Percentiles rank a stretch among this genome's conserved stretches.
Evolutionary conservation across 2,113 vertebrate genomes (phyloP).

Genomic region (Empidonax traillii): DNA sequence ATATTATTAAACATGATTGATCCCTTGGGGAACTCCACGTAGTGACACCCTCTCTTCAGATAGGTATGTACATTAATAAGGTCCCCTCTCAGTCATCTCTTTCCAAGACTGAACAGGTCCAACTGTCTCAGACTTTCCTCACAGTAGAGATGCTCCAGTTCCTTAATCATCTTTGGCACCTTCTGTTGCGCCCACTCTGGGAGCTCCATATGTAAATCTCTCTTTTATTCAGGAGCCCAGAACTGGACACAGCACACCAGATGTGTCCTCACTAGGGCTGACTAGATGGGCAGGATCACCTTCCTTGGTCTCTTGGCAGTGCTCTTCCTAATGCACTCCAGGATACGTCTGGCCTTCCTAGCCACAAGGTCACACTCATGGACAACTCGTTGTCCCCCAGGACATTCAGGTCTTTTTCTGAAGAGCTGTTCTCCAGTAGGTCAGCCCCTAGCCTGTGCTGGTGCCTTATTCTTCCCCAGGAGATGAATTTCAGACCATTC

Average conservation of each 20-base stretch:
- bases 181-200: neutral
- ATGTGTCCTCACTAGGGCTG: neutral
- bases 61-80: neutral
- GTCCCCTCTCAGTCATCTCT: neutral
- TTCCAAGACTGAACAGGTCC: neutral
- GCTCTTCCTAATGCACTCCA: neutral
- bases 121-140: neutral
- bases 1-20: neutral
- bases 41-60: neutral
- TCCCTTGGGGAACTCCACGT: neutral
- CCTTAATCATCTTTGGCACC: neutral
- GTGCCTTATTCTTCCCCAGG: neutral
- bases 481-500: neutral
- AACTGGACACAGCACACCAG: neutral
- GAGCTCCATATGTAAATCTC: neutral
- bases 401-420: neutral
- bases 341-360: neutral
- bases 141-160: neutral
- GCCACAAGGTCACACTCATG: neutral
- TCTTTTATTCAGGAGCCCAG: neutral
- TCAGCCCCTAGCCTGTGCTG: neutral
- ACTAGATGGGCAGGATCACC: neutral
- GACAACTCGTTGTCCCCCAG: neutral
- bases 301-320: neutral
- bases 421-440: neutral